Percentiles rank a stretch among this genome's conserved stretches.
Conservation (phyloP, 2,113 vertebrate genomes). For the Sinosuthora webbiana region DNA sequence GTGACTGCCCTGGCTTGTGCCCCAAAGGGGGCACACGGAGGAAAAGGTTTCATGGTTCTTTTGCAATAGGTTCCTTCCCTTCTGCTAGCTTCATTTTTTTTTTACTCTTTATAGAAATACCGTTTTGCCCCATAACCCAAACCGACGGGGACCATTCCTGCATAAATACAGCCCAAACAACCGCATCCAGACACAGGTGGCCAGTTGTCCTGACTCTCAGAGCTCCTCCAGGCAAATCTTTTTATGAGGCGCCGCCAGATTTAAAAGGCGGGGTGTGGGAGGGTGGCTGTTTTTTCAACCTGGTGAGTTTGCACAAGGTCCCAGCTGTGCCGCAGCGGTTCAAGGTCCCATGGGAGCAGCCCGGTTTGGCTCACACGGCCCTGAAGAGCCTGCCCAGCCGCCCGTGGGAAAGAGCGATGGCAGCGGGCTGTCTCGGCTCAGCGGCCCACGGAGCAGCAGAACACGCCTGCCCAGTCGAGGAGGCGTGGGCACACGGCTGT, state of each 20-base stretch:
- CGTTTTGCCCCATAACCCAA: background rate
- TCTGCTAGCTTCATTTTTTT: background rate
- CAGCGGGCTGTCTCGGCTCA: background rate
- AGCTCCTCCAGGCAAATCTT: background rate
- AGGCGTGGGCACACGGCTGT: background rate
- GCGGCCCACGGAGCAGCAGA: background rate
- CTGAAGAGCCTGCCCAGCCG: background rate
- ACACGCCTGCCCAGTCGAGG: background rate
- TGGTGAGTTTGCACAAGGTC: background rate
- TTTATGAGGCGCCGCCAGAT: background rate
- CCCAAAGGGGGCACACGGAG: background rate
- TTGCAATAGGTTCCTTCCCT: background rate
- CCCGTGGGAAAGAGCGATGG: background rate
- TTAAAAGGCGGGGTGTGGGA: background rate
- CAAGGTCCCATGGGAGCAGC: background rate
- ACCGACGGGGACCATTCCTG: rapidly evolving
- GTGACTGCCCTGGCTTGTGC: background rate
- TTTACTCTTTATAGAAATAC: background rate
- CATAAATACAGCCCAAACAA: background rate
- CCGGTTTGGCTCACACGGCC: background rate
- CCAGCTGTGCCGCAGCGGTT: background rate
- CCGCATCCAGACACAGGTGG: rapidly evolving
- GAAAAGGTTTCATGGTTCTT: background rate
- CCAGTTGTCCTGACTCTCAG: background rate
- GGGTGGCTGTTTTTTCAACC: background rate